Evolutionary conservation across 2,113 vertebrate species (phyloP), one percentile per base, ranked within the genome.

Genomic region (Ciconia stormi): DNA sequence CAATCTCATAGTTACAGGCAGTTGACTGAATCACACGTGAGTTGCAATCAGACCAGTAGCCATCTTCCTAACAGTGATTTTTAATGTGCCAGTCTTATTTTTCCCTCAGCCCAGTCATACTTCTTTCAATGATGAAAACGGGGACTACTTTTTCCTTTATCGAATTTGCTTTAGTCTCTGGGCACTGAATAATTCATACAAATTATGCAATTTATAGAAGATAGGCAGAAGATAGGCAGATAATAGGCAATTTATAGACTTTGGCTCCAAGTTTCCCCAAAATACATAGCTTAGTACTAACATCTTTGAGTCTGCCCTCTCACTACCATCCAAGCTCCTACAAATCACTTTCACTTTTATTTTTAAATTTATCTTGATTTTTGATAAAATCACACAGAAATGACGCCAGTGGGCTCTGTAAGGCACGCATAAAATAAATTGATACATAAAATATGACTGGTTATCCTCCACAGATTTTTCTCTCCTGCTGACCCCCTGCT

Each of bases 1-100:
- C 95, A 66, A 19, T 96, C 79, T 86, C 53, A 22, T 27, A 40
- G 81, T 92, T 94, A 76, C 94, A 97, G 90, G 59, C 81, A 82
- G 20, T 26, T 93, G 50, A 25, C 58, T 92, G 93, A 87, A 88
- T 93, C 81, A 87, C 82, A 32, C 10, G 20, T 44, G 92, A 95
- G 46, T 13, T 95, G 74, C 82, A 82, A 52, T 93, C 81, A 92
- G 89, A 89, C 63, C 16, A 36, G 66, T 11, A 74, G 47, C 95
- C 82, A 77, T 96, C 96, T 92, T 82, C 67, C 63, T 76, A 63
- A 56, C 65, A 89, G 84, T 47, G 34, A 46, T 82, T 93, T 76
- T 94, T 84, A 82, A 71, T 22, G 50, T 94, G 70, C 49, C 79
- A 58, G 59, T 81, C 92, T 82, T 67, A 74, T 84, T 95, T 95